A percentile compares a stretch with the other conserved stretches of the same genome.
Evolutionary conservation across 2,888 invertebrate species (phyloP).

Genomic region (Cryptus armator): DNA sequence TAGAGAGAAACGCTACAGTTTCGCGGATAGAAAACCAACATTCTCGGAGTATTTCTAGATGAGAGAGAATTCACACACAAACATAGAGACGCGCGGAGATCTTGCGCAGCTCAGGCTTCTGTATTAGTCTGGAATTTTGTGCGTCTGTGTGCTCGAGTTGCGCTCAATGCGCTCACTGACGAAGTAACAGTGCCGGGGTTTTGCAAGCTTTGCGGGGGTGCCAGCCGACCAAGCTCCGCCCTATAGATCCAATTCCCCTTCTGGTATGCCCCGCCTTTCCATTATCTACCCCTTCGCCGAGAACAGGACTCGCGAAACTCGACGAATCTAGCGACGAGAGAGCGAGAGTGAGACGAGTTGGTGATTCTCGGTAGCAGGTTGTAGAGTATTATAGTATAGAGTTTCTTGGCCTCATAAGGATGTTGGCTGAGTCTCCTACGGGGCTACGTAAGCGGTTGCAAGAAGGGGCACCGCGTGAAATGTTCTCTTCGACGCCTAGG

Average conservation of each 20-base stretch:
- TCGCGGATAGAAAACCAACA: background rate
- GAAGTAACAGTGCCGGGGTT: slow-evolving; percentile 3
- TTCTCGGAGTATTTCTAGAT: slow-evolving; percentile 20
- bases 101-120: background rate
- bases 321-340: slow-evolving; percentile 54
- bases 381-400: slow-evolving; percentile 29
- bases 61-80: background rate
- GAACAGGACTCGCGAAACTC: slow-evolving; percentile 12
- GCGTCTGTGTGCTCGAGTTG: slow-evolving; percentile 1
- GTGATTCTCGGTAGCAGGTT: slow-evolving; percentile 34
- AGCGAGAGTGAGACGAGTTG: slow-evolving; percentile 18
- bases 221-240: slow-evolving; percentile 60
- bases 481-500: slow-evolving; percentile 15
- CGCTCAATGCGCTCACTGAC: slow-evolving; percentile 23
- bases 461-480: slow-evolving; percentile 2
- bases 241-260: slow-evolving; percentile 61
- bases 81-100: background rate
- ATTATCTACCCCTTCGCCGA: slow-evolving; percentile 59
- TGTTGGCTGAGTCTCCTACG: background rate
- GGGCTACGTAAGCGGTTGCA: slow-evolving; percentile 17
- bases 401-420: background rate
- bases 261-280: slow-evolving; percentile 67
- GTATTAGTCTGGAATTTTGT: background rate
- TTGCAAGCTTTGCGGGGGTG: slow-evolving; percentile 25
- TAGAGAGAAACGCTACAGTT: background rate